Base-by-base conservation (phyloP, 2,113 vertebrate genomes). In the Eptesicus fuscus region DNA sequence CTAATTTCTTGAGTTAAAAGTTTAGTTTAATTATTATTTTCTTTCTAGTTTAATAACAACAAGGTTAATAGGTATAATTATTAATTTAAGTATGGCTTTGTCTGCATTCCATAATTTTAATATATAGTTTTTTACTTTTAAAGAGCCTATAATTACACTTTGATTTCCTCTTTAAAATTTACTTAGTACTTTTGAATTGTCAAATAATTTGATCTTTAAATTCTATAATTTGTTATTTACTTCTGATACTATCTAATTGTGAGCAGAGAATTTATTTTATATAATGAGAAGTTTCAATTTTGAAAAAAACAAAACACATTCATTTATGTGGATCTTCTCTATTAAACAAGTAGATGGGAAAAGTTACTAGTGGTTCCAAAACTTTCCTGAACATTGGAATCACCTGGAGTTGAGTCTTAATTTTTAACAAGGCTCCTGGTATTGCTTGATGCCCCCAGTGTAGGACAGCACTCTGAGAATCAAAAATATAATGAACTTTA, bases 161-260 rank as follows among this genome's bases (percentile, higher is more conserved):
- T 63, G 10, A 69, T 83, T 94, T 74, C 3, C 4, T 67, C 40
- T 79, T 90, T 84, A 76, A 80, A 70, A 85, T 85, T 73, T 94
- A 61, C 32, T 47, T 65, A 53, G 12, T 76, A 71, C 4, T 20
- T 84, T 92, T 94, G 28, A 78, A 17, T 49, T 74, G 9, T 61
- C 16, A 70, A 74, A 9, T 91, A 40, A 79, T 67, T 90, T 67
- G 23, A 79, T 59, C 71, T 94, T 83, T 88, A 87, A 90, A 79
- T 47, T 91, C 16, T 83, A 9, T 78, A 70, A 69, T 49, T 74
- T 61, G 6, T 25, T 69, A 61, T 78, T 88, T 14, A 91, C 44
- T 83, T 74, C 23, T 61, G 16, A 47, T 90, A 67, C 32, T 69
- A 17, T 47, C 61, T 61, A 69, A 61, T 87, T 93, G 3, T 44